phyloP scores from a whole-genome alignment of 1,140 invertebrate species.

The Brachionus sp. region DNA sequence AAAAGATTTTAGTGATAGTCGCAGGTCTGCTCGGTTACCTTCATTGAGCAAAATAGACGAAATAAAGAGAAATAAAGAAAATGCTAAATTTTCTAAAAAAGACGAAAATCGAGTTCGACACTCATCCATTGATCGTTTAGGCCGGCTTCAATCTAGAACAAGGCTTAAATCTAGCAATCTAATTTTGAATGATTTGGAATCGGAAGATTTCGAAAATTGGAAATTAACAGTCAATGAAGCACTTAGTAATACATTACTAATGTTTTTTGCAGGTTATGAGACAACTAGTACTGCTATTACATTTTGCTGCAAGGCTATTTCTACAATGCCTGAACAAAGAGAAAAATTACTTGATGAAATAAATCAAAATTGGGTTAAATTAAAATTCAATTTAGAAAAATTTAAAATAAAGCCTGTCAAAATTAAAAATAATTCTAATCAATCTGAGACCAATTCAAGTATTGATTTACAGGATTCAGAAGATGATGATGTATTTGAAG shows the following conservation, averaged over 20 bases:
- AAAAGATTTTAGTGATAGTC: neutral
- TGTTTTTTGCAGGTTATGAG: slow-evolving; percentile 44
- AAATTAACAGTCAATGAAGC: slow-evolving; percentile 41
- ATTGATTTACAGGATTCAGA: neutral
- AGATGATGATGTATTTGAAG: slow-evolving; percentile 41
- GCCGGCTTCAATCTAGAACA: neutral
- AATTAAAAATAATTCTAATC: neutral
- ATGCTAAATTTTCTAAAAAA: neutral
- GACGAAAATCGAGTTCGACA: neutral
- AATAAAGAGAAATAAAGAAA: neutral
- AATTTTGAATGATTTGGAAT: neutral
- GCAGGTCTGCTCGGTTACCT: neutral
- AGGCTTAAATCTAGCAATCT: neutral
- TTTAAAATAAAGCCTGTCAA: slow-evolving; percentile 5
- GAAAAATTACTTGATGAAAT: slow-evolving; percentile 42
- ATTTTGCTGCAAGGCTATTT: slow-evolving; percentile 40
- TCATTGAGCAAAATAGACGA: slow-evolving; percentile 1
- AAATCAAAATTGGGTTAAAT: neutral
- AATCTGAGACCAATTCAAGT: neutral
- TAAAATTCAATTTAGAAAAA: slow-evolving; percentile 32
- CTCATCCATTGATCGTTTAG: neutral
- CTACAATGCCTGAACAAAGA: slow-evolving; percentile 34
- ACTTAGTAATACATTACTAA: slow-evolving; percentile 22
- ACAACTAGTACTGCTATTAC: slow-evolving; percentile 32
- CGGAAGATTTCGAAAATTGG: slow-evolving; percentile 44